A percentile compares a stretch with the other conserved stretches of the same genome.
phyloP scores from a whole-genome alignment of 2,113 vertebrate species.

The Pteronura brasiliensis region DNA sequence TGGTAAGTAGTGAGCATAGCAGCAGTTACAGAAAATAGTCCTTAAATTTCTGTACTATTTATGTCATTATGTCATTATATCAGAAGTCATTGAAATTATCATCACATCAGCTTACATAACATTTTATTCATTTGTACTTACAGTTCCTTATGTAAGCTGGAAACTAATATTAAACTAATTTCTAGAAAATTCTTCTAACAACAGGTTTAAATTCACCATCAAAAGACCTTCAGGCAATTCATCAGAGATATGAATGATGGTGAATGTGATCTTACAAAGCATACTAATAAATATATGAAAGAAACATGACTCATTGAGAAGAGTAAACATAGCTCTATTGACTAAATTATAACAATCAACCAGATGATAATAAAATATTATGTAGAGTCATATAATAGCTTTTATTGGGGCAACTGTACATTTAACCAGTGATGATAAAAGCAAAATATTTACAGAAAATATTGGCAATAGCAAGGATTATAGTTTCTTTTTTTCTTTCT shows the following conservation, averaged over 20 bases:
- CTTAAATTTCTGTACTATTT: not conserved
- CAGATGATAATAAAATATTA: not conserved
- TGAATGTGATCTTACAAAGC: not conserved
- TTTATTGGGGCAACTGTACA: not conserved
- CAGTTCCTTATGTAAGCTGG: not conserved
- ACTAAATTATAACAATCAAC: not conserved
- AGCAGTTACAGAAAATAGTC: not conserved
- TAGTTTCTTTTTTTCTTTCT: not conserved
- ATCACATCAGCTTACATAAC: not conserved
- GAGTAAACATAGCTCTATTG: not conserved
- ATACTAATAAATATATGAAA: not conserved
- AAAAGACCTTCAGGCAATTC: not conserved
- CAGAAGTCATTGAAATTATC: not conserved
- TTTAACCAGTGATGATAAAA: not conserved
- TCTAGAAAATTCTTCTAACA: not conserved
- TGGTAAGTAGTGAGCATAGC: not conserved
- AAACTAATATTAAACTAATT: not conserved
- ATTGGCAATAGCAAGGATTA: not conserved
- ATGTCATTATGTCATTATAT: not conserved
- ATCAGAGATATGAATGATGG: not conserved
- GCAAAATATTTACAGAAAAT: conserved; percentile 35
- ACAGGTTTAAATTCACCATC: not conserved
- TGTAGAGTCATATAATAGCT: not conserved
- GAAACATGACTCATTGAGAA: not conserved
- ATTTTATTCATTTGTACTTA: not conserved